Evolutionary conservation across 2,888 invertebrate genomes (phyloP), one percentile per base, ranked within the genome.

Genomic region (Amiota mariae): DNA sequence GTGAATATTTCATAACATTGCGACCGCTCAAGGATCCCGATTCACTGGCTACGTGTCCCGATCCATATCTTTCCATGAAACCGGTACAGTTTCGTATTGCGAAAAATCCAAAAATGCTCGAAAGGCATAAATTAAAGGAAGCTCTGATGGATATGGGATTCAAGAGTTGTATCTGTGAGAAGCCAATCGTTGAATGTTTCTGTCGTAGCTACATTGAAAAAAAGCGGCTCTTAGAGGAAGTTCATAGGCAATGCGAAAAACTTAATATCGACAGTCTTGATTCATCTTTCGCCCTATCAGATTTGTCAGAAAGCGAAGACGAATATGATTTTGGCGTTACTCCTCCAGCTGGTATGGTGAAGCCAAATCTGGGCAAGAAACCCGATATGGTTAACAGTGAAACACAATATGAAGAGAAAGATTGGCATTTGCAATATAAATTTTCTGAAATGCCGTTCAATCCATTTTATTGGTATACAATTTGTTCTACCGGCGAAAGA

Each of bases 311-410:
- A 6, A 85, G 82, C 9, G 93, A 93, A 71, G 92, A 92, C 6
- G 93, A 93, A 72, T 91, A 93, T 89, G 93, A 94, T 82, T 93
- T 94, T 64, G 93, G 93, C 78, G 93, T 93, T 76, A 94, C 93
- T 0, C 93, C 94, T 1, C 93, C 93, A 0, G 93, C 93, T 64
- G 93, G 93, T 0, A 91, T 93, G 72, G 92, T 93, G 59, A 92
- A 92, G 78, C 90, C 93, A 2, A 90, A 92, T 73, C 90, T 92
- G 51, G 90, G 90, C 75, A 85, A 90, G 1, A 89, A 89, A 76
- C 90, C 90, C 2, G 92, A 91, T 78, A 89, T 92, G 11, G 80
- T 80, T 2, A 92, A 93, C 76, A 92, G 91, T 1, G 93, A 93
- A 73, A 93, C 93, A 0, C 93, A 93, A 80, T 93, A 93, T 78